Conservation (phyloP, 1,140 invertebrate genomes). For the Bombus impatiens region DNA sequence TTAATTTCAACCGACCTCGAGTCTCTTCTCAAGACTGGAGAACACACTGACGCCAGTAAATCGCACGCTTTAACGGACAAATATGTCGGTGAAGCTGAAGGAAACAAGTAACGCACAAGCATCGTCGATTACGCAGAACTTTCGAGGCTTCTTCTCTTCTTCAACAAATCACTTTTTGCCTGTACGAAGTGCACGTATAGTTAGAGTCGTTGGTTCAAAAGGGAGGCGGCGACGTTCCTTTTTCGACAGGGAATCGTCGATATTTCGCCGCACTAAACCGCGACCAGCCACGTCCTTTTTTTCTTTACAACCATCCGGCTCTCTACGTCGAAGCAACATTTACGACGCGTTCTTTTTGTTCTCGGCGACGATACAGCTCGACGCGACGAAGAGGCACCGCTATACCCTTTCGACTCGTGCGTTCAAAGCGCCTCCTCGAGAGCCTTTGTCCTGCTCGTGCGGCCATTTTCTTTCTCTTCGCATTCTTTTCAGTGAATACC, state of each 20-base stretch:
- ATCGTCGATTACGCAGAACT: not conserved
- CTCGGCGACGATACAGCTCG: constrained; percentile 8
- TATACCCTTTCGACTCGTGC: constrained; percentile 3
- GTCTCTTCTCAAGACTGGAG: too few relatives aligned
- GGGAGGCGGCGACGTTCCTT: not conserved
- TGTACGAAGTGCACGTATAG: not conserved
- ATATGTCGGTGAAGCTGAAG: not conserved
- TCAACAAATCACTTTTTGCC: not conserved
- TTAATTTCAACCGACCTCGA: not conserved
- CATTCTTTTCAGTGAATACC: constrained; percentile 49
- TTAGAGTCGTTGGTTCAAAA: not conserved
- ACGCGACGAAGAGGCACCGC: not conserved
- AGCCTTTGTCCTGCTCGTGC: constrained; percentile 45
- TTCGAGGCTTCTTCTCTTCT: not conserved
- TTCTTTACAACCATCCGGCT: constrained; percentile 5
- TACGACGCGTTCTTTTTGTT: constrained; percentile 49
- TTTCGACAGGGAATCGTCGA: constrained; percentile 40
- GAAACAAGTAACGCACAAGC: not conserved
- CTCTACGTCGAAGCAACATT: constrained; percentile 56
- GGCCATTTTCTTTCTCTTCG: constrained; percentile 58
- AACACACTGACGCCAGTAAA: not conserved
- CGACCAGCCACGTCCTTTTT: constrained; percentile 7
- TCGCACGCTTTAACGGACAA: not conserved
- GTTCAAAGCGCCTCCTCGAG: constrained; percentile 33
- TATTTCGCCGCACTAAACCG: constrained; percentile 54